Percentiles rank a stretch among this genome's conserved stretches.
These are phyloP conservation scores for Pipistrellus pygmaeus DNA, from an alignment of 2,797 vertebrate species.

Conservation along the genomic window DNA sequence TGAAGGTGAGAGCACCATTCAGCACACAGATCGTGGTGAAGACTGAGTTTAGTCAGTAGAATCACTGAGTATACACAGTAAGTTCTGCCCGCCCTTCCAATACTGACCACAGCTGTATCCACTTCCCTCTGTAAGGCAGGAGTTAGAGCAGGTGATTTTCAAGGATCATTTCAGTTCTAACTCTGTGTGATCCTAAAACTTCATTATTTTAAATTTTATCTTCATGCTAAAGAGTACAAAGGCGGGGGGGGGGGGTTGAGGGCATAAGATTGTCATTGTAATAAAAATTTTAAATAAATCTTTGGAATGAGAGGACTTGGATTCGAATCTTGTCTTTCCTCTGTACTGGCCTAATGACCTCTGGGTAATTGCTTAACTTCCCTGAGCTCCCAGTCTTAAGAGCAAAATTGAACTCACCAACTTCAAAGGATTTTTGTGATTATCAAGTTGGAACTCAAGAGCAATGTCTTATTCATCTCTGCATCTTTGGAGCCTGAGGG, in stretches of 20 bases:
- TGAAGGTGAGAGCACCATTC: neutral
- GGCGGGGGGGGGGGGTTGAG: too few relatives aligned
- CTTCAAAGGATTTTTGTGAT: neutral
- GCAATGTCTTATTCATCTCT: neutral
- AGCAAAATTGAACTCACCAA: neutral
- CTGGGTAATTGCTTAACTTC: conserved; percentile 1
- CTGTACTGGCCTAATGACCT: neutral
- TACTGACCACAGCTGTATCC: too few relatives aligned
- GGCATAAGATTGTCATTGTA: neutral
- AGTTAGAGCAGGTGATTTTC: neutral
- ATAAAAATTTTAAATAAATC: conserved; percentile 32
- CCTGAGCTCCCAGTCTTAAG: neutral
- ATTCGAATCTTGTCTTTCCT: neutral
- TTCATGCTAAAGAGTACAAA: neutral
- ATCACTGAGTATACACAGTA: too few relatives aligned
- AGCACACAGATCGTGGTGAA: too few relatives aligned
- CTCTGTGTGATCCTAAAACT: neutral
- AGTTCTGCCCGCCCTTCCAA: too few relatives aligned
- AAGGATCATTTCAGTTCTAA: neutral
- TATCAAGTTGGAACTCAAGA: neutral
- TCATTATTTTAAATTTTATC: conserved; percentile 1
- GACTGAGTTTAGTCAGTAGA: too few relatives aligned
- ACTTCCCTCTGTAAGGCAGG: neutral
- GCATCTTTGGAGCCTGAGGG: neutral
- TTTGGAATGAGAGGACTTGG: neutral